Base-by-base conservation (phyloP, 2,113 vertebrate species). In the Natator depressus region DNA sequence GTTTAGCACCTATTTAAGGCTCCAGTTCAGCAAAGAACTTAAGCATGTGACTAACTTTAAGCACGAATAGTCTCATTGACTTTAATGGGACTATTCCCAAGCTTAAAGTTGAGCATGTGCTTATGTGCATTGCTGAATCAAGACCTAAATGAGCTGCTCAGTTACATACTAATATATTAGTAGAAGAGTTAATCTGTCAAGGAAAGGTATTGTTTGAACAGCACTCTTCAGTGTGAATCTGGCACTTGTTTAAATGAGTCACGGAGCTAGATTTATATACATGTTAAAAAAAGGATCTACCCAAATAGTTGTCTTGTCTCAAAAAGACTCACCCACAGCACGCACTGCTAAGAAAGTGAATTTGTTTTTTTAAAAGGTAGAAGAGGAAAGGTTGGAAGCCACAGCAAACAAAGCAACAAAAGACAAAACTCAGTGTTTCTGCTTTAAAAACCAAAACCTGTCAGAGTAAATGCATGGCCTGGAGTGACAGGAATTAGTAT, bases 291-390 rank as follows among this genome's bases (percentile, higher is more conserved):
- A 79, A 25, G 1, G 53, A 3, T 96, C 90, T 84, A 86, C 47
- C 29, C 72, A 51, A 88, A 85, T 80, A 57, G 42, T 47, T 88
- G 16, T 57, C 78, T 85, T 92, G 87, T 75, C 85, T 95, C 84
- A 91, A 29, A 51, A 86, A 95, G 78, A 86, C 38, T n/a, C 5
- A 81, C 69, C 53, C n/a, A 3, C 47, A 14, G 8, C 54, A 38
- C 13, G 53, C 89, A 81, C 51, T 85, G 75, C 25, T 35, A 5
- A 0, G 38, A 29, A 89, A 93, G 59, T 11, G 5, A 42, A 75
- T 16, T 22, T 35, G 25, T 16, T 94, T 96, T 94, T 89, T 29
- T 53, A 84, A 88, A 95, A 62, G n/a, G 72, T 13, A 12, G 42
- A 25, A 5, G 42, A 49, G 55, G 82, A 87, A 85, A 42, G 91